A percentile compares a stretch with the other conserved stretches of the same genome.
These are phyloP conservation scores for Taphrorychus bicolor DNA, from an alignment of 2,888 invertebrate genomes.

Conservation along the genomic window DNA sequence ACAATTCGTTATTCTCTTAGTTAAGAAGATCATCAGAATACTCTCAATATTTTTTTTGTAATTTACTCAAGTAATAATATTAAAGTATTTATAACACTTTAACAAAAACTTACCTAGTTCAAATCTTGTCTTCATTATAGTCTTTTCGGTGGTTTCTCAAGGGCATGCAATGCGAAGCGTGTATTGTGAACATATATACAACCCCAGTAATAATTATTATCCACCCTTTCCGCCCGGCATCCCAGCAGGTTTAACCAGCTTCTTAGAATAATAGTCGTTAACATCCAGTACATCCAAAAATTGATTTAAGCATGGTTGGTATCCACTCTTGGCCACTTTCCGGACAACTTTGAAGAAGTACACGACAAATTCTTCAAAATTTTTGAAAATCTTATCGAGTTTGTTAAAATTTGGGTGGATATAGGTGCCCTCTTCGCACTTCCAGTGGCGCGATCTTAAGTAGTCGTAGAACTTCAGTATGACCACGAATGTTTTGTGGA, in stretches of 20 bases:
- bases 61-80: too few relatives aligned
- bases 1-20: too few relatives aligned
- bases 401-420: constrained; percentile 69
- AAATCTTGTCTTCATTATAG: too few relatives aligned
- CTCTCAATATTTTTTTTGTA: too few relatives aligned
- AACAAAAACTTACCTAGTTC: too few relatives aligned
- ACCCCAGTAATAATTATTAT: neutral
- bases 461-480: constrained; percentile 75
- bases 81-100: too few relatives aligned
- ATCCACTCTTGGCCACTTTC: constrained; percentile 70
- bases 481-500: constrained; percentile 76
- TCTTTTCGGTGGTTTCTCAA: too few relatives aligned
- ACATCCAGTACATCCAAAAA: constrained; percentile 71
- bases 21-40: too few relatives aligned
- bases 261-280: constrained; percentile 63
- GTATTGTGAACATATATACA: too few relatives aligned
- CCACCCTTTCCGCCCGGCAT: neutral
- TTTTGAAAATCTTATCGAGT: constrained; percentile 58
- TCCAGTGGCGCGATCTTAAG: constrained; percentile 67
- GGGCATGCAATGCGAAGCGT: too few relatives aligned
- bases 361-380: constrained; percentile 67
- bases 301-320: constrained; percentile 71
- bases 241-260: constrained; percentile 13
- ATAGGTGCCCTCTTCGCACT: constrained; percentile 61
- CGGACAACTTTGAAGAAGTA: constrained; percentile 70